These are phyloP conservation scores for Chelonus insularis DNA, from an alignment of 1,140 invertebrate genomes.

Conservation along the genomic window DNA sequence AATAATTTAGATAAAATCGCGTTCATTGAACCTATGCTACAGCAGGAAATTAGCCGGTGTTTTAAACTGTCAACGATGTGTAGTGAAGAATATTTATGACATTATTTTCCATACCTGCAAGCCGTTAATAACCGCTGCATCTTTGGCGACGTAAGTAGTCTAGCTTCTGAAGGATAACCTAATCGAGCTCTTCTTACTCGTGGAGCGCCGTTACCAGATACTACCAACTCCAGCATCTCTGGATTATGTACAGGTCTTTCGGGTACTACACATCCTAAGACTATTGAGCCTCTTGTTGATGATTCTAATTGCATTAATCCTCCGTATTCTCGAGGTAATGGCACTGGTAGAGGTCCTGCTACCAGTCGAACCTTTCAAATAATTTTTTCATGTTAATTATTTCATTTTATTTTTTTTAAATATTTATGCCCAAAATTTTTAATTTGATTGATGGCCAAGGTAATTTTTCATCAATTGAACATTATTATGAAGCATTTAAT, in stretches of 20 bases:
- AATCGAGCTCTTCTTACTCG: conserved; percentile 52
- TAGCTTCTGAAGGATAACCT: conserved; percentile 56
- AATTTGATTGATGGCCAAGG: conserved; percentile 1
- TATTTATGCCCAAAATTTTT: neutral
- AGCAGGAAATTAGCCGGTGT: neutral
- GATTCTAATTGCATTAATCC: conserved; percentile 58
- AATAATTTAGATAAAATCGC: conserved; percentile 4
- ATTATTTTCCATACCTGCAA: conserved; percentile 48
- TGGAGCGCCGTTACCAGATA: conserved; percentile 53
- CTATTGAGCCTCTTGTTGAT: conserved; percentile 54
- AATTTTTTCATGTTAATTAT: neutral
- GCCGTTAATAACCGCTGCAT: conserved; percentile 55
- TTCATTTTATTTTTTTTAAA: neutral
- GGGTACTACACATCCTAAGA: conserved; percentile 56
- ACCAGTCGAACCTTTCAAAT: conserved; percentile 50
- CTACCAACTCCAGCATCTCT: conserved; percentile 57
- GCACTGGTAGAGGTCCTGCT: conserved; percentile 55
- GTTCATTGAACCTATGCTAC: neutral
- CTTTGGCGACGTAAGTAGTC: conserved; percentile 55
- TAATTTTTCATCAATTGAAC: too few relatives aligned
- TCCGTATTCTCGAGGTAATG: conserved; percentile 55
- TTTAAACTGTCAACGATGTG: conserved; percentile 3
- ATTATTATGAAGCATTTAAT: too few relatives aligned
- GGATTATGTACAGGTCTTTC: conserved; percentile 57
- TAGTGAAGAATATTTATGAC: neutral